Conservation (phyloP, 2,113 vertebrate genomes). For the Numenius arquata region DNA sequence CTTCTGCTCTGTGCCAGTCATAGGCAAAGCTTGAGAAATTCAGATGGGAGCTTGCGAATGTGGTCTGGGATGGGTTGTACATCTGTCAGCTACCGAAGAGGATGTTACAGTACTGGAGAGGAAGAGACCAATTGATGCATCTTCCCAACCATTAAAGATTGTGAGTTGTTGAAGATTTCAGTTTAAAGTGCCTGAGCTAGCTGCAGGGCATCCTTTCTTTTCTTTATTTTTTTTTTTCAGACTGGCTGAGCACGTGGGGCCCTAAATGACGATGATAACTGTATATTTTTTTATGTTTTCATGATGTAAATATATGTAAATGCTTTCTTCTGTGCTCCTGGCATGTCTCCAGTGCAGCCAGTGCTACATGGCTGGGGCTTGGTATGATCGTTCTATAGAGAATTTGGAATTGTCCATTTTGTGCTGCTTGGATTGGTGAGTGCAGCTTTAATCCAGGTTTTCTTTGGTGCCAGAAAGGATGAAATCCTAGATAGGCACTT, state of each 20-base stretch:
- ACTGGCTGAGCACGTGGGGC: neutral
- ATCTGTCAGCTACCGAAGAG: neutral
- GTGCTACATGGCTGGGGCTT: neutral
- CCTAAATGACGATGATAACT: neutral
- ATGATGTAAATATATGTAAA: neutral
- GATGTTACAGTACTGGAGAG: neutral
- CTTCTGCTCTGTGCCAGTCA: neutral
- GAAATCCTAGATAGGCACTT: neutral
- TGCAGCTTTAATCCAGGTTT: neutral
- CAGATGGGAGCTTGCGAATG: neutral
- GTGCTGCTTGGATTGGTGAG: neutral
- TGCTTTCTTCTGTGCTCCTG: neutral
- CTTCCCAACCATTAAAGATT: neutral
- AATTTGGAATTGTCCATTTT: neutral
- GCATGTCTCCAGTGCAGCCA: neutral
- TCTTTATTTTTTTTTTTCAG: rapidly evolving
- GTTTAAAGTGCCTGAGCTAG: neutral
- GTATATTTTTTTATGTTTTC: neutral
- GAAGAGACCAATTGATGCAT: neutral
- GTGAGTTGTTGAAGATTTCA: neutral
- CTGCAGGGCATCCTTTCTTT: neutral
- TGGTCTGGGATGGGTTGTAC: rapidly evolving
- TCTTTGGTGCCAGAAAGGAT: neutral
- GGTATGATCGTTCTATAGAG: neutral
- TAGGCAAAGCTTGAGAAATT: neutral